phyloP scores from a whole-genome alignment of 1,140 invertebrate genomes.

The Condylostylus longicornis region DNA sequence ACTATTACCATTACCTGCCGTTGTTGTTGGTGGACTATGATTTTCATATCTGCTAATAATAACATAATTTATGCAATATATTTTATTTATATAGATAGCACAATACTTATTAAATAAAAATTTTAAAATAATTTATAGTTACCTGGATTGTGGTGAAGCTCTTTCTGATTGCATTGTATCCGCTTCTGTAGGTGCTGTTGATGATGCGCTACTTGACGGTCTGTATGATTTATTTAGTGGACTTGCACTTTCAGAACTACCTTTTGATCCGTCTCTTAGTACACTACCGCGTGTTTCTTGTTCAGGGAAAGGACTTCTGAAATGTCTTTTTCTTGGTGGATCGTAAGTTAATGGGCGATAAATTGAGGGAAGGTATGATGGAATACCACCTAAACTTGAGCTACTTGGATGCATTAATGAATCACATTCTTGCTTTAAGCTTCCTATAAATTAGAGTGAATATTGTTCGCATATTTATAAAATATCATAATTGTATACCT shows the following conservation, averaged over 20 bases:
- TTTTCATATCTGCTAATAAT: slow-evolving; percentile 27
- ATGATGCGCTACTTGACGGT: slow-evolving; percentile 29
- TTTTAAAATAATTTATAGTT: background rate
- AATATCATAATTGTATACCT: too few species aligned
- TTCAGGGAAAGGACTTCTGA: slow-evolving; percentile 35
- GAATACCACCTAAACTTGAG: slow-evolving; percentile 16
- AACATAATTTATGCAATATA: background rate
- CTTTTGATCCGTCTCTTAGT: slow-evolving; percentile 30
- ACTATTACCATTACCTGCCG: slow-evolving; percentile 23
- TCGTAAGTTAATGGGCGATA: slow-evolving; percentile 28
- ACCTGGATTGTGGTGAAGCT: slow-evolving; percentile 31
- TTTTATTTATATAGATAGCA: background rate
- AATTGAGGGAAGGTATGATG: slow-evolving; percentile 26
- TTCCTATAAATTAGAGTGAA: too few species aligned
- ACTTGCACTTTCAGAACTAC: slow-evolving; percentile 24
- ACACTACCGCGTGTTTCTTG: slow-evolving; percentile 32
- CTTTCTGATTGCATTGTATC: slow-evolving; percentile 32
- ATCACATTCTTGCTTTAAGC: slow-evolving; percentile 30
- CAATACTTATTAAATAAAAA: background rate
- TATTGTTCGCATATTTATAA: too few species aligned
- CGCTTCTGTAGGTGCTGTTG: slow-evolving; percentile 30
- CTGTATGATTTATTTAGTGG: slow-evolving; percentile 29
- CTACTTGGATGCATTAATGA: slow-evolving; percentile 29
- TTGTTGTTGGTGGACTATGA: slow-evolving; percentile 31
- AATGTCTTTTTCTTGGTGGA: slow-evolving; percentile 35